Conservation (phyloP, 2,113 vertebrate genomes). For the Hiodon tergisus region DNA sequence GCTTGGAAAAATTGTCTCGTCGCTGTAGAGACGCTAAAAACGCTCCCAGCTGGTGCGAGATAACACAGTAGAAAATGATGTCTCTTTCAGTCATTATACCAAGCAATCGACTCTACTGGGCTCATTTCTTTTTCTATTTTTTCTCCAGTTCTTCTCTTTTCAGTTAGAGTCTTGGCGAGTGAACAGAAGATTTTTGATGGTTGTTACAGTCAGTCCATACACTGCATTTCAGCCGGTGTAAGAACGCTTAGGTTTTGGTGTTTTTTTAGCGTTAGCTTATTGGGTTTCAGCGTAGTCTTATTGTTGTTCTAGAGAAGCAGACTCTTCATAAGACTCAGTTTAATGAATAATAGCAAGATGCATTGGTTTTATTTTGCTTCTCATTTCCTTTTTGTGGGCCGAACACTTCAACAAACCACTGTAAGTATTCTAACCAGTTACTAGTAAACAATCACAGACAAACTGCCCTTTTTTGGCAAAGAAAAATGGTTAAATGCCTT, state of each 20-base stretch:
- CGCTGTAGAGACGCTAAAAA: neutral
- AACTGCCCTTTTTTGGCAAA: too few relatives aligned
- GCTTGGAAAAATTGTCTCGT: neutral
- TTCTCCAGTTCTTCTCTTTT: neutral
- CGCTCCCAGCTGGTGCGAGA: neutral
- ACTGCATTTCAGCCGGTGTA: neutral
- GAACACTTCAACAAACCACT: neutral
- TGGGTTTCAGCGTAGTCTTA: neutral
- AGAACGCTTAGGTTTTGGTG: neutral
- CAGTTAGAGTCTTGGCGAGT: neutral
- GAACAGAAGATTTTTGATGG: conserved; percentile 6
- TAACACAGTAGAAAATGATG: neutral
- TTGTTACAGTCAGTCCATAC: neutral
- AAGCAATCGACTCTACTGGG: conserved; percentile 8
- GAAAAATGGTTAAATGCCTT: too few relatives aligned
- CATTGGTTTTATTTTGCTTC: neutral
- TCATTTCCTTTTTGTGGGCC: neutral
- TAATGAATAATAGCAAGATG: neutral
- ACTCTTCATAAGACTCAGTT: neutral
- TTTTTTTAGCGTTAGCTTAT: neutral
- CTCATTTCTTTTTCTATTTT: neutral
- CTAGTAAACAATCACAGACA: too few relatives aligned
- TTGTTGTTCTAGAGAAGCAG: neutral
- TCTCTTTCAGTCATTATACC: conserved; percentile 8
- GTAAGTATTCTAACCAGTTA: neutral